Evolutionary conservation across 2,797 vertebrate species (phyloP).

Genomic region (Lophius americanus): DNA sequence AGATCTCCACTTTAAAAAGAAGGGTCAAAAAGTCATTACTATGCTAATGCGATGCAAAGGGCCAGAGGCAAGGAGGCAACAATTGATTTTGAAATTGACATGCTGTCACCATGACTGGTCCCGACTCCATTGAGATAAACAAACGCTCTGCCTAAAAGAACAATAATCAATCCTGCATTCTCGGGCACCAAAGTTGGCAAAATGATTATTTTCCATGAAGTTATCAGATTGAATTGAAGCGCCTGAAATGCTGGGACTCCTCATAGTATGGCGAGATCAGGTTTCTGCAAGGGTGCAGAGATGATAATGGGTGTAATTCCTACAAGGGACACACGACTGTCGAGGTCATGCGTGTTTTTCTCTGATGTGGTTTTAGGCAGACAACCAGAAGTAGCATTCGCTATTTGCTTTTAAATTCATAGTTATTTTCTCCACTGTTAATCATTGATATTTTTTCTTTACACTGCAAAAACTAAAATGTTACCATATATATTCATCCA

Average conservation of each 20-base stretch:
- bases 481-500: no score
- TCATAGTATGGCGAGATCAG: constrained; percentile 4
- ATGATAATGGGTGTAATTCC: no score
- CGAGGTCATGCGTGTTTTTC: background rate
- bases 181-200: constrained; percentile 51
- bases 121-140: constrained; percentile 82
- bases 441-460: constrained; percentile 25
- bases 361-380: constrained; percentile 8
- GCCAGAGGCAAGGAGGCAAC: constrained; percentile 77
- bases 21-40: constrained; percentile 81
- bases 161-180: constrained; percentile 71
- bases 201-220: constrained; percentile 70
- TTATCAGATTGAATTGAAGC: constrained; percentile 62
- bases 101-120: constrained; percentile 78
- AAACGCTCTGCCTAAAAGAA: constrained; percentile 73
- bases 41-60: constrained; percentile 82
- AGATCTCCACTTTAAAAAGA: constrained; percentile 54
- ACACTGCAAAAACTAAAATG: background rate
- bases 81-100: constrained; percentile 85
- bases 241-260: background rate
- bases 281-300: no score
- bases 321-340: no score
- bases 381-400: background rate
- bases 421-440: constrained; percentile 16
- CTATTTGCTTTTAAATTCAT: constrained; percentile 30